phyloP scores from a whole-genome alignment of 2,113 vertebrate species.

The Silurus glanis region DNA sequence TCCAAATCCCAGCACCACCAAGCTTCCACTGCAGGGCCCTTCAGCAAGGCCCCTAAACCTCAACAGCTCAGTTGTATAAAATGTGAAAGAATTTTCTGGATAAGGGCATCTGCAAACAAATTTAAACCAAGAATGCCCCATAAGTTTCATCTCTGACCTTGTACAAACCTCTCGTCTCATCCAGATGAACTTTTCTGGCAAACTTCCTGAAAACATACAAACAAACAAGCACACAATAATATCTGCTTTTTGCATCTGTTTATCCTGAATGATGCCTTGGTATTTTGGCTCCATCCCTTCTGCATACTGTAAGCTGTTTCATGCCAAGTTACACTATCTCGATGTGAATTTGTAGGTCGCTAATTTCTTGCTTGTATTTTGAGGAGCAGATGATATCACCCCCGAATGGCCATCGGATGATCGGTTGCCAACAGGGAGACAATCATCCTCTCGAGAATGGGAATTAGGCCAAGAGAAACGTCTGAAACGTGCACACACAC shows the following conservation, averaged over 20 bases:
- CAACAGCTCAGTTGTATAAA: no score
- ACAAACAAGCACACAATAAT: neutral
- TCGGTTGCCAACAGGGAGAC: conserved; percentile 29
- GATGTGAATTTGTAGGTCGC: neutral
- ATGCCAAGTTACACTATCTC: neutral
- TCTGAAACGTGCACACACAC: neutral
- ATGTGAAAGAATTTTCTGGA: no score
- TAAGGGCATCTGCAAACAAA: no score
- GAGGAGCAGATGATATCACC: conserved; percentile 46
- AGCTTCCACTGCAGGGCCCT: no score
- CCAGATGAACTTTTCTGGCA: neutral
- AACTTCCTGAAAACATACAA: neutral
- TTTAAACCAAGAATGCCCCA: no score
- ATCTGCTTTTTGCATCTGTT: neutral
- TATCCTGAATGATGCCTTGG: neutral
- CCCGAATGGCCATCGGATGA: conserved; percentile 18
- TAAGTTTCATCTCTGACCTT: neutral
- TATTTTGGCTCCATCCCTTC: neutral
- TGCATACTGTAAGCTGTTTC: neutral
- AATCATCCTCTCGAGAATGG: conserved; percentile 43
- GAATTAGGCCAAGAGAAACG: conserved; percentile 27
- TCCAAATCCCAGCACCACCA: no score
- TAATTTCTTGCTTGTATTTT: conserved; percentile 21
- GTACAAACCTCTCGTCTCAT: neutral
- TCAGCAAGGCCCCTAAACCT: no score